Evolutionary conservation across 2,797 vertebrate genomes (phyloP).

Genomic region (Diceros bicornis): DNA sequence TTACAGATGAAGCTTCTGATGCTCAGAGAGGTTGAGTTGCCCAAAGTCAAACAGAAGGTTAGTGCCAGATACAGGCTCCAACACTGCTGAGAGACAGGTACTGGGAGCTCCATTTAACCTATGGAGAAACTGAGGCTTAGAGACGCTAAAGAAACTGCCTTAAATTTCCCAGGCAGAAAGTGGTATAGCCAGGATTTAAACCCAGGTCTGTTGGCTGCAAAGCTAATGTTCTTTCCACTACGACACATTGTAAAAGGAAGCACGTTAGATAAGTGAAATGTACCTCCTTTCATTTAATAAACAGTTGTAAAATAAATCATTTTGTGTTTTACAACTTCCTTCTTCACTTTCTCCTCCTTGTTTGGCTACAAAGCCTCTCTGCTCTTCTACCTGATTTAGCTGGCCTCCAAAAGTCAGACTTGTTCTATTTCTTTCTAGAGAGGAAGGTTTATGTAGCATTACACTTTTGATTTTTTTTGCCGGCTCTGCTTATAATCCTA

Average conservation of each 20-base stretch:
- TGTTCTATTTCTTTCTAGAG: conserved; percentile 42
- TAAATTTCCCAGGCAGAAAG: not conserved
- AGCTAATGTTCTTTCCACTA: not conserved
- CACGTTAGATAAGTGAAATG: not conserved
- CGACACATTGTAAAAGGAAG: not conserved
- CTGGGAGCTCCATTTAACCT: not conserved
- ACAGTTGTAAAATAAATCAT: conserved; percentile 50
- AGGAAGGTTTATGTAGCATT: conserved; percentile 45
- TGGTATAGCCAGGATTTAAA: not conserved
- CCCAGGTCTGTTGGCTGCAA: not conserved
- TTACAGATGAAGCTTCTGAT: conserved; percentile 47
- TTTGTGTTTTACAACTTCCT: conserved; percentile 62
- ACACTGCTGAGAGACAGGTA: not conserved
- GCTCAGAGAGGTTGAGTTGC: not conserved
- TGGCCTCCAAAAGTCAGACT: conserved; percentile 31
- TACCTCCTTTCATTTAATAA: conserved; percentile 56
- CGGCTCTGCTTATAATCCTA: conserved; percentile 31
- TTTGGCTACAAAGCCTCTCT: not conserved
- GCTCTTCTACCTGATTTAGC: conserved; percentile 6
- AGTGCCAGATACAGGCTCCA: not conserved
- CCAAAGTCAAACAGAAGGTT: conserved; percentile 1
- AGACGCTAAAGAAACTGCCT: not conserved
- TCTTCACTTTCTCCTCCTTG: conserved; percentile 20
- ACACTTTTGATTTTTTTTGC: not conserved
- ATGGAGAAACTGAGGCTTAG: not conserved